Conservation (phyloP, 2,888 invertebrate genomes). For the Synergus japonicus region DNA sequence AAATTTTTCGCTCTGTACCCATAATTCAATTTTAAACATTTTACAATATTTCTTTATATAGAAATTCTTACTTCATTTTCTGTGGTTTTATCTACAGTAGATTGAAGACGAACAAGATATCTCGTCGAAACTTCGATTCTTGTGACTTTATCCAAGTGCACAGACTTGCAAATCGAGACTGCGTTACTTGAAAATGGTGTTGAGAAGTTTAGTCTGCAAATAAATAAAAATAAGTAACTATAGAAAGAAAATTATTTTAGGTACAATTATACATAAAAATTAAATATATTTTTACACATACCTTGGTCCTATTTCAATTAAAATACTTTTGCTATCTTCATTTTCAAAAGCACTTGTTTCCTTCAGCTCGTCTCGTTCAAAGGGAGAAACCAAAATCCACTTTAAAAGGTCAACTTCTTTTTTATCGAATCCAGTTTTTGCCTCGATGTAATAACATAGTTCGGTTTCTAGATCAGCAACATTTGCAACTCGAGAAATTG, state of each 20-base stretch:
- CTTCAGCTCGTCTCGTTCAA: constrained; percentile 81
- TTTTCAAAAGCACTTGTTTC: constrained; percentile 78
- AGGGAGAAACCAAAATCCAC: constrained; percentile 89
- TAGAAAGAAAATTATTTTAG: neutral
- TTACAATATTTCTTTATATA: neutral
- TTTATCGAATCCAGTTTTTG: constrained; percentile 79
- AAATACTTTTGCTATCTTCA: constrained; percentile 70
- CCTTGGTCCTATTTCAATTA: constrained; percentile 95
- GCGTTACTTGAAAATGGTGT: constrained; percentile 98
- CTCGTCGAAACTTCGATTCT: constrained; percentile 91
- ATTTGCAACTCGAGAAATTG: constrained; percentile 58
- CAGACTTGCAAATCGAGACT: constrained; percentile 93
- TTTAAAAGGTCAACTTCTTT: constrained; percentile 83
- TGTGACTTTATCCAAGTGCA: constrained; percentile 86
- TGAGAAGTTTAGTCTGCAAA: constrained; percentile 90
- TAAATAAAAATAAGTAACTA: neutral
- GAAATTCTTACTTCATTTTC: constrained; percentile 61
- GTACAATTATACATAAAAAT: neutral
- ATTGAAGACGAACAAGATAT: constrained; percentile 79
- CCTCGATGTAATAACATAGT: constrained; percentile 87
- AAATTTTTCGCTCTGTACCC: too few relatives aligned
- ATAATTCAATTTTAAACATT: neutral
- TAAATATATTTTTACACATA: constrained; percentile 68
- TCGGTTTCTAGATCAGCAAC: constrained; percentile 83
- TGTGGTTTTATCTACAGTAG: constrained; percentile 73